phyloP scores from a whole-genome alignment of 2,797 vertebrate species.

The Phyllotis vaccarum region DNA sequence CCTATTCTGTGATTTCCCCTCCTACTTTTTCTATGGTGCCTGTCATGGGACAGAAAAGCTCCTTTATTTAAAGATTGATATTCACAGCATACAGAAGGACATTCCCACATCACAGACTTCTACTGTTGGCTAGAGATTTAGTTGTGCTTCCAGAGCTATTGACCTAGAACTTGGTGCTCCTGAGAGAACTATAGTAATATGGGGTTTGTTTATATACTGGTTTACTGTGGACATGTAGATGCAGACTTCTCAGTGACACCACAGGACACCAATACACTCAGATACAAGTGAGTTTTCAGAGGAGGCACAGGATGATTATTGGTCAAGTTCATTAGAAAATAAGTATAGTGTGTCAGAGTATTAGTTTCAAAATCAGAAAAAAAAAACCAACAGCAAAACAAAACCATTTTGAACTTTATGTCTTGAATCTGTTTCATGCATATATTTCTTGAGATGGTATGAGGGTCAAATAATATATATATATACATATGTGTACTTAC shows the following conservation, averaged over 20 bases:
- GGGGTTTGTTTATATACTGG: slow-evolving; percentile 8
- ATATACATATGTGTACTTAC: no score
- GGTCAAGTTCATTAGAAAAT: background rate
- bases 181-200: background rate
- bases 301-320: background rate
- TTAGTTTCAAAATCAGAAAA: slow-evolving; percentile 20
- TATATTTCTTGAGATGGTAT: background rate
- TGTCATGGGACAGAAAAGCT: no score
- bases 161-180: slow-evolving; percentile 71
- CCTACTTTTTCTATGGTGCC: no score
- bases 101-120: no score
- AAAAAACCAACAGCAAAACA: background rate
- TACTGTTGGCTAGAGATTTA: slow-evolving; percentile 68
- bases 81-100: no score
- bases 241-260: background rate
- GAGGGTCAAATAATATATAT: background rate
- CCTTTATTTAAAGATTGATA: no score
- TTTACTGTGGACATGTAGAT: slow-evolving; percentile 13
- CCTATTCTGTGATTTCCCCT: no score
- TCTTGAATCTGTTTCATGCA: background rate
- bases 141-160: slow-evolving; percentile 56
- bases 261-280: background rate
- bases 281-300: background rate
- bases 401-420: background rate
- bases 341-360: background rate